A percentile compares a stretch with the other conserved stretches of the same genome.
Conservation (phyloP, 2,797 vertebrate genomes). For the Aplochiton taeniatus region DNA sequence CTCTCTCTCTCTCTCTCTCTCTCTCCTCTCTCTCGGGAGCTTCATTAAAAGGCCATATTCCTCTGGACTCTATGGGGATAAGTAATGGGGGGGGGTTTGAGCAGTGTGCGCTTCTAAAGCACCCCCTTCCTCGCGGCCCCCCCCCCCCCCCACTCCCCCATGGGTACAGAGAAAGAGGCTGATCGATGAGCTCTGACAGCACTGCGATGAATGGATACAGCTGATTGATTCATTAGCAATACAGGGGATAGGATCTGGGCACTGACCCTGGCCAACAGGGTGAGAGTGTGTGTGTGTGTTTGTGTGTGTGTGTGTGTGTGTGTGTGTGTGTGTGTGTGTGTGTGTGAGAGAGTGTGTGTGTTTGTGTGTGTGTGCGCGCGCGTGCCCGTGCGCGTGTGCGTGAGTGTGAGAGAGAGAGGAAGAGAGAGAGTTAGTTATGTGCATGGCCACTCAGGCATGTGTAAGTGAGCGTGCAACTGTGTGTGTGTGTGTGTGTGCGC, state of each 20-base stretch:
- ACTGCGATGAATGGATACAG: conserved; percentile 67
- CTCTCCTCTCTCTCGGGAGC: conserved; percentile 1
- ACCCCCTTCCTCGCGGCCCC: conserved; percentile 43
- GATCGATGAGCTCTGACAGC: conserved; percentile 74
- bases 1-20: not conserved
- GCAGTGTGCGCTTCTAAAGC: conserved; percentile 54
- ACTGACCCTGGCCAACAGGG: conserved; percentile 44
- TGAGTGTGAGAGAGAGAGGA: too few relatives aligned
- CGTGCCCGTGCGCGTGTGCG: not conserved
- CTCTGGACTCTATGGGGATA: conserved; percentile 43
- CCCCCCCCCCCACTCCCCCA: conserved; percentile 53
- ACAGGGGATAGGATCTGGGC: conserved; percentile 31
- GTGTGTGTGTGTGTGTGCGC: conserved; percentile 12
- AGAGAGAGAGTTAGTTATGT: too few relatives aligned
- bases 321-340: not conserved
- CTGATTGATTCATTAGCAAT: conserved; percentile 72
- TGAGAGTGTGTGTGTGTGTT: conserved; percentile 2
- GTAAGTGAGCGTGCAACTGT: not conserved
- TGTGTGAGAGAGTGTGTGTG: not conserved
- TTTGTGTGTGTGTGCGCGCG: not conserved
- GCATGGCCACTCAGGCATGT: too few relatives aligned
- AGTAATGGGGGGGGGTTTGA: conserved; percentile 60
- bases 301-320: conserved; percentile 4
- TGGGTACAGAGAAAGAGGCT: conserved; percentile 49
- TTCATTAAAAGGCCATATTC: conserved; percentile 53